Conservation (phyloP, 2,888 invertebrate species). For the Caradrina kadenii region DNA sequence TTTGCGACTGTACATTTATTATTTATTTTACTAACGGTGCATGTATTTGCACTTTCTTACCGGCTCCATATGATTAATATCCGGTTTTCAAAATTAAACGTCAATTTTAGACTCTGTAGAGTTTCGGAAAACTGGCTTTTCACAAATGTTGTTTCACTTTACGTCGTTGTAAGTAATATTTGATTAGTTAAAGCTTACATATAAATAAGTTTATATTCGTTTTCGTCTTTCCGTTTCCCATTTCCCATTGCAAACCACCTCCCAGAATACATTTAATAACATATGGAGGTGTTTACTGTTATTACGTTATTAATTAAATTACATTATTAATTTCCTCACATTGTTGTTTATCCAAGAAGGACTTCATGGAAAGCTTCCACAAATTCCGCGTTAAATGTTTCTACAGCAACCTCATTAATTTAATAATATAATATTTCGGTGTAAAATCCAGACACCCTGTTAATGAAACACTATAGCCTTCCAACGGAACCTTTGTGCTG, state of each 20-base stretch:
- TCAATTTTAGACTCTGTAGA: slow-evolving; percentile 1
- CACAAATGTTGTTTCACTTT: background rate
- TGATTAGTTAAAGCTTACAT: background rate
- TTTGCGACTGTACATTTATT: background rate
- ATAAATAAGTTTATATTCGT: background rate
- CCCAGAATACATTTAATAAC: background rate
- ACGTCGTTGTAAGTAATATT: background rate
- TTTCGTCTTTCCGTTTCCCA: background rate
- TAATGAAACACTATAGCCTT: slow-evolving; percentile 44
- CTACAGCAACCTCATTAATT: slow-evolving; percentile 18
- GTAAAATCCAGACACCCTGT: slow-evolving; percentile 38
- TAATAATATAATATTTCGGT: slow-evolving; percentile 41
- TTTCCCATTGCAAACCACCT: background rate
- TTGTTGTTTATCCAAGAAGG: background rate
- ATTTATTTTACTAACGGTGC: background rate
- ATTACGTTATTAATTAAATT: slow-evolving; percentile 3
- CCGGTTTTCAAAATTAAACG: slow-evolving; percentile 10
- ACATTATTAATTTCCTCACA: slow-evolving; percentile 13
- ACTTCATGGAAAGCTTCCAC: slow-evolving; percentile 20
- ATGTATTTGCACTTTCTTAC: slow-evolving; percentile 41
- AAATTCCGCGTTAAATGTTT: slow-evolving; percentile 20
- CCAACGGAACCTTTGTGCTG: slow-evolving; percentile 37
- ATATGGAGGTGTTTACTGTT: background rate
- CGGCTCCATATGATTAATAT: slow-evolving; percentile 14
- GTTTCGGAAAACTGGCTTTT: slow-evolving; percentile 5